Evolutionary conservation across 35 echinoderm and acorn worm genomes (phyloP).

Genomic region (Diadema setosum): DNA sequence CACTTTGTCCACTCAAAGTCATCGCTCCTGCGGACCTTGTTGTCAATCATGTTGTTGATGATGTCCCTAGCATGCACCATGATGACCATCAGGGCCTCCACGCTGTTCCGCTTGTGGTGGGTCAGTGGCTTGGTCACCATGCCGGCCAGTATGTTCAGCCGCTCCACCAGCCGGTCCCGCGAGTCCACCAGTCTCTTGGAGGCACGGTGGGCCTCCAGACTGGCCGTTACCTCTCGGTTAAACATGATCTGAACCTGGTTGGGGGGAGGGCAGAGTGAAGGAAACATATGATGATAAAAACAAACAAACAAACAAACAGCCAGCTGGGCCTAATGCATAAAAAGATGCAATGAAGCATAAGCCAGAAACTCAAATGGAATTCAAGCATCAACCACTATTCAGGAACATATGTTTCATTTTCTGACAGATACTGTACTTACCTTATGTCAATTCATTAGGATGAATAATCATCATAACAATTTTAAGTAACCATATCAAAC

Average conservation of each 20-base stretch:
- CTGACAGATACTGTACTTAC: too few species aligned
- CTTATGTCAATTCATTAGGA: too few species aligned
- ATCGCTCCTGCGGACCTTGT: slow-evolving; percentile 62
- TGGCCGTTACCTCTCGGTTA: slow-evolving; percentile 77
- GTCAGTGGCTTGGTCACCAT: slow-evolving; percentile 74
- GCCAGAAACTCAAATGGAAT: too few species aligned
- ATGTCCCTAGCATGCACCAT: slow-evolving; percentile 97
- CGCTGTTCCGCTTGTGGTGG: slow-evolving; percentile 71
- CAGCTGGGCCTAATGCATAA: too few species aligned
- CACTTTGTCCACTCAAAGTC: slow-evolving; percentile 99
- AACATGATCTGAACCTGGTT: slow-evolving; percentile 97
- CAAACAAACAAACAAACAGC: too few species aligned
- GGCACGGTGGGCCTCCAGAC: slow-evolving; percentile 47
- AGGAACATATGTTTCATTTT: too few species aligned
- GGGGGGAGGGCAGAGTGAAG: too few species aligned
- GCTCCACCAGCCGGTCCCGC: slow-evolving; percentile 56
- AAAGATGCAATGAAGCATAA: too few species aligned
- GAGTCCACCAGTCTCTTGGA: slow-evolving; percentile 38
- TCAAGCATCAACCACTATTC: too few species aligned
- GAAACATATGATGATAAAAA: too few species aligned
- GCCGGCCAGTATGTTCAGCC: slow-evolving; percentile 84
- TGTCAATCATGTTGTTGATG: slow-evolving; percentile 71
- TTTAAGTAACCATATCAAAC: too few species aligned
- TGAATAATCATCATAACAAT: too few species aligned
- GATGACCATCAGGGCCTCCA: slow-evolving; percentile 97